Conservation (phyloP, 2,888 invertebrate species). For the Xestia ashworthii region DNA sequence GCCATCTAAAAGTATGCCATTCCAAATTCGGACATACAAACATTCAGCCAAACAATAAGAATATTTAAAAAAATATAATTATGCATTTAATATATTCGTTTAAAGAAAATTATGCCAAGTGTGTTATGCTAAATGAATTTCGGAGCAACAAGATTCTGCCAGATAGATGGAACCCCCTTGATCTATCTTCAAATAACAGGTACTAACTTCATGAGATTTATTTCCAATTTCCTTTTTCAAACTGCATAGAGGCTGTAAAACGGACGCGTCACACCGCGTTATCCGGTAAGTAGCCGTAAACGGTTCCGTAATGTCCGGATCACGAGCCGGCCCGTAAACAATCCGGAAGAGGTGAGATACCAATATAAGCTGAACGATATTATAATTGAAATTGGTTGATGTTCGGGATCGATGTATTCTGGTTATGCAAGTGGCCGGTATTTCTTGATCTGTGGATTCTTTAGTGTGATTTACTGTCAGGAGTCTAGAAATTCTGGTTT, state of each 20-base stretch:
- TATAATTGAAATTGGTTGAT: background rate
- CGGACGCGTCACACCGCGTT: constrained; percentile 1
- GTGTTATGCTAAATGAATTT: too few relatives aligned
- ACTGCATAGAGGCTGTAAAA: constrained; percentile 22
- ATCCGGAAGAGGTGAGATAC: background rate
- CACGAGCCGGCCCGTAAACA: constrained; percentile 19
- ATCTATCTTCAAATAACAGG: constrained; percentile 8
- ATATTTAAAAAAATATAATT: too few relatives aligned
- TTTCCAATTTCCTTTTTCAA: constrained; percentile 11
- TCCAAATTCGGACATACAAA: too few relatives aligned
- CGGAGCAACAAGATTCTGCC: too few relatives aligned
- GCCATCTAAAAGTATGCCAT: too few relatives aligned
- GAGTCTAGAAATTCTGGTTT: background rate
- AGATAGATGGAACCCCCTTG: too few relatives aligned
- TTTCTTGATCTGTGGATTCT: background rate
- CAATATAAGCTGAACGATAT: background rate
- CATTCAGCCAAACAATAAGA: too few relatives aligned
- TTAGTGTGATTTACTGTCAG: background rate
- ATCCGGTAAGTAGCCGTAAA: constrained; percentile 24
- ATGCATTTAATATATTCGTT: too few relatives aligned
- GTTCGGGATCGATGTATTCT: background rate
- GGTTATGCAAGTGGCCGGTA: accelerated
- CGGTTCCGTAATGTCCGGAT: constrained; percentile 31
- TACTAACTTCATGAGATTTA: constrained; percentile 15
- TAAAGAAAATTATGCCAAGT: too few relatives aligned